Evolutionary conservation across 2,888 invertebrate species (phyloP), one percentile per base, ranked within the genome.

Genomic region (Pristionchus maxplancki): DNA sequence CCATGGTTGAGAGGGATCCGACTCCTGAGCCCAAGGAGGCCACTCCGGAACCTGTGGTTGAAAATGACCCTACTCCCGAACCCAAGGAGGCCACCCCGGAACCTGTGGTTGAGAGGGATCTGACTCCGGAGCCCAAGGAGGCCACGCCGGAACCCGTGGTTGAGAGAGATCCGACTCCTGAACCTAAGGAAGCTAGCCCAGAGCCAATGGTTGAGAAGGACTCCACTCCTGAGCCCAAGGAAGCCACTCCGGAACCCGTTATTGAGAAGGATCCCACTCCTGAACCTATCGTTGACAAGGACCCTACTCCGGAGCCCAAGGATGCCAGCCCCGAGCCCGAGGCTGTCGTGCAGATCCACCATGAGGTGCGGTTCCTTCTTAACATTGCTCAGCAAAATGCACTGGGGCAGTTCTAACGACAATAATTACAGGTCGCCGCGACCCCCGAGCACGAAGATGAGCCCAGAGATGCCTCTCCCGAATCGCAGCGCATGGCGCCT

Each of bases 121-220:
- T n/a, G n/a, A 62, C 58, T 37, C 84, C 84, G 1, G 84, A 84
- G 28, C 84, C 84, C 24, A n/a, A n/a, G n/a, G n/a, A n/a, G n/a
- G n/a, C n/a, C n/a, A n/a, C n/a, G n/a, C n/a, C n/a, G n/a, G 50
- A 24, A 83, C 58, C 58, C n/a, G n/a, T n/a, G n/a, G n/a, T n/a
- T n/a, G n/a, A n/a, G 24, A 34, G 28, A 6, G 53, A 50, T 5
- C 9, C 83, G 13, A 62, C 34, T 34, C 84, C 84, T 62, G 58
- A 84, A 40, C 37, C 84, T 11, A 40, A 84, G 40, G 84, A 84
- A 24, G 34, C 53, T 24, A 34, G 34, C 24, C 82, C 82, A 5
- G 82, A 53, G 34, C 82, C 82, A 0, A 31, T 6, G 9, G 50
- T 31, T 20, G 82, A 50, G 24, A 44, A 20, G 6, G 34, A 34